Percentiles rank a stretch among this genome's conserved stretches.
Conservation (phyloP, 2,113 vertebrate genomes). For the Anseranas semipalmata region DNA sequence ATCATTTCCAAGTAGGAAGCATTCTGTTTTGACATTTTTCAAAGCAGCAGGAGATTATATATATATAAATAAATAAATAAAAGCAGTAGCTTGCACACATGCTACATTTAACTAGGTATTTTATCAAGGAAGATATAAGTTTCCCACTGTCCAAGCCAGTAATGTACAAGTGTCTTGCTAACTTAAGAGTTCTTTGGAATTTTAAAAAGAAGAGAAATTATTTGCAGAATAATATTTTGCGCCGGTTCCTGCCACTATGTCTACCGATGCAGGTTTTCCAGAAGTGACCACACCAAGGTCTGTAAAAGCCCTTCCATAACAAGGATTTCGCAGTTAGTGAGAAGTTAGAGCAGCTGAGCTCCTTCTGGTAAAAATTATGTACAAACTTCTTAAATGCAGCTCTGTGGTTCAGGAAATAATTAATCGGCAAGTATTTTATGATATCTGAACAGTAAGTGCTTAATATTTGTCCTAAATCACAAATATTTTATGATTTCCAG, state of each 20-base stretch:
- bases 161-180: fast-evolving
- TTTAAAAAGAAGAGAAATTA: background rate
- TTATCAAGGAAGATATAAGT: background rate
- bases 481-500: background rate
- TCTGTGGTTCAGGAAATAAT: background rate
- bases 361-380: background rate
- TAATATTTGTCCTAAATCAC: background rate
- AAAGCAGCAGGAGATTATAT: background rate
- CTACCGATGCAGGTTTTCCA: background rate
- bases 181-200: background rate
- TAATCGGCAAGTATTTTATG: background rate
- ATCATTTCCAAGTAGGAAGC: background rate
- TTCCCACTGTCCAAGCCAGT: background rate
- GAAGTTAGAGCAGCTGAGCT: background rate
- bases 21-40: background rate
- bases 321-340: background rate
- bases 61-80: too few species aligned
- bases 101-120: too few species aligned
- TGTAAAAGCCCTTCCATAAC: background rate
- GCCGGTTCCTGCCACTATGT: background rate
- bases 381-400: background rate
- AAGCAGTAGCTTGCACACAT: background rate
- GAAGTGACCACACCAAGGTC: fast-evolving
- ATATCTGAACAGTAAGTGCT: background rate
- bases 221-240: too few species aligned